phyloP scores from a whole-genome alignment of 2,888 invertebrate species.

The Caenorhabditis virilis region DNA sequence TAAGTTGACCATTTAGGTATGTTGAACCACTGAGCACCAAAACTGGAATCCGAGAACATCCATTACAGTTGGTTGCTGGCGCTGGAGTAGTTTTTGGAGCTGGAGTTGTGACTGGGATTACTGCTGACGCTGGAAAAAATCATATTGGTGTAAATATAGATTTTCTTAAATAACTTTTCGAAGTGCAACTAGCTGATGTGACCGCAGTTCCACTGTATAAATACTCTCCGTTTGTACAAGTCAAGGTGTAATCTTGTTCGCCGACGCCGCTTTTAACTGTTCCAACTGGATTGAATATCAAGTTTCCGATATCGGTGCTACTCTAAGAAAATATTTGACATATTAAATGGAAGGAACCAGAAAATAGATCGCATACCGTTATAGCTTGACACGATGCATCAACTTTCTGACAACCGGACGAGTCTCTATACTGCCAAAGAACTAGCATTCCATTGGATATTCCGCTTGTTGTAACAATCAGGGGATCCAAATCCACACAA shows the following conservation, averaged over 20 bases:
- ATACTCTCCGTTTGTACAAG: conserved; percentile 27
- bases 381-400: conserved; percentile 32
- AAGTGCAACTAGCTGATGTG: conserved; percentile 23
- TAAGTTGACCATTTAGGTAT: conserved; percentile 26
- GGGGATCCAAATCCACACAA: conserved; percentile 17
- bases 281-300: conserved; percentile 22
- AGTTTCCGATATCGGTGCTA: conserved; percentile 9
- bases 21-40: conserved; percentile 14
- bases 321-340: conserved; percentile 4
- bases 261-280: conserved; percentile 15
- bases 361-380: background rate
- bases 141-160: background rate
- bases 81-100: conserved; percentile 13
- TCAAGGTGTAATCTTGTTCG: conserved; percentile 15
- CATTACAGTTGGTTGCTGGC: conserved; percentile 22
- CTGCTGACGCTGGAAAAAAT: conserved; percentile 7
- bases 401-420: conserved; percentile 21
- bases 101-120: conserved; percentile 5
- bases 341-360: background rate
- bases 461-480: conserved; percentile 8
- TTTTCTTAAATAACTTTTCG: conserved; percentile 7
- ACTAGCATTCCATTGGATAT: conserved; percentile 30
- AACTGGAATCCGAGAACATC: conserved; percentile 23
- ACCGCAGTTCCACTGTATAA: conserved; percentile 12
- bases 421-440: conserved; percentile 21